Conservation (phyloP, 2,113 vertebrate genomes). For the Fulmarus glacialis region DNA sequence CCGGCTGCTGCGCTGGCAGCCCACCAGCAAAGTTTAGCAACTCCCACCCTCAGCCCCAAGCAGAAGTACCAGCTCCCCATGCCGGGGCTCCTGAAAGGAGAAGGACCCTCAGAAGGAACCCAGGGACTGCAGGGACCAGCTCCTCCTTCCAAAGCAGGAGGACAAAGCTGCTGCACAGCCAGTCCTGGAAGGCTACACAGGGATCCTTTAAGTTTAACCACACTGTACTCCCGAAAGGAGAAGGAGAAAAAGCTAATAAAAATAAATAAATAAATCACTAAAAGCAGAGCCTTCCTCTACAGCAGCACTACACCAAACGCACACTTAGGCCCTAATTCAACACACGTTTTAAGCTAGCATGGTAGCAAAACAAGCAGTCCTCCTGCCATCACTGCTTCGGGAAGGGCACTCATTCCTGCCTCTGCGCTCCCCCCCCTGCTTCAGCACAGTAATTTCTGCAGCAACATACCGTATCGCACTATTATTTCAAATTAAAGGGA, state of each 20-base stretch:
- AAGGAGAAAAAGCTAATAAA: neutral
- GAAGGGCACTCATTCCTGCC: accelerated
- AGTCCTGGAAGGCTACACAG: neutral
- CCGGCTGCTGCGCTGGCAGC: neutral
- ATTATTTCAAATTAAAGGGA: neutral
- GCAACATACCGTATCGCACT: accelerated
- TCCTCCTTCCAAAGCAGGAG: neutral
- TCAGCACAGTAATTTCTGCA: neutral
- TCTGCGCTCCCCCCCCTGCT: neutral
- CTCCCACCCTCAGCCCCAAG: neutral
- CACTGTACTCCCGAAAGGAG: neutral
- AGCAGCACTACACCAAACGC: neutral
- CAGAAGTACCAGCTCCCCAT: neutral
- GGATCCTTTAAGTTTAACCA: neutral
- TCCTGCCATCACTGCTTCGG: accelerated
- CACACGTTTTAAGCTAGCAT: no score
- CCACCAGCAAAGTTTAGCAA: neutral
- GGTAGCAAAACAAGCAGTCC: neutral
- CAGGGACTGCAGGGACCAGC: neutral
- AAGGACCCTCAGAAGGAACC: neutral
- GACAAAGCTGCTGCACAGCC: neutral
- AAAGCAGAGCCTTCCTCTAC: neutral
- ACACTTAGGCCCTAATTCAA: neutral
- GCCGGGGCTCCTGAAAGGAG: accelerated
- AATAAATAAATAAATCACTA: neutral